phyloP scores from a whole-genome alignment of 2,113 vertebrate species.

The Chaetura pelagica region DNA sequence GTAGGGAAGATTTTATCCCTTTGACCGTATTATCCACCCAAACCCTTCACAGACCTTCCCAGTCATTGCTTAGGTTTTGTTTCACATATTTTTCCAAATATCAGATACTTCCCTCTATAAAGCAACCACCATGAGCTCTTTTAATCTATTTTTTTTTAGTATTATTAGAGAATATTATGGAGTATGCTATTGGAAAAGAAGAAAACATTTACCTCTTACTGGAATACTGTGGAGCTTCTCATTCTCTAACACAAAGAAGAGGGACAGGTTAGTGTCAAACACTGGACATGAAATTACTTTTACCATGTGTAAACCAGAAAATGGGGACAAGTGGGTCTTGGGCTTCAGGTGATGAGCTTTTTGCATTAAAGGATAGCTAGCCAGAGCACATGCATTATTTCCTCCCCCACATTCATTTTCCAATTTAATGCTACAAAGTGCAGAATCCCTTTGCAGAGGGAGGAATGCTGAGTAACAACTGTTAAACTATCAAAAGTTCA shows the following conservation, averaged over 20 bases:
- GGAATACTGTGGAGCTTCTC: neutral
- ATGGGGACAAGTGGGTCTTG: neutral
- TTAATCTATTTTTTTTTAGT: neutral
- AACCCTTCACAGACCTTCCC: neutral
- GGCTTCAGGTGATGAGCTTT: neutral
- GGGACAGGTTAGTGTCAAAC: neutral
- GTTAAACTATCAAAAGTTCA: neutral
- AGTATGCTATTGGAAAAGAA: neutral
- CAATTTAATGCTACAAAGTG: neutral
- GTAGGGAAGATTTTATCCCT: neutral
- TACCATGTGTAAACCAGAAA: neutral
- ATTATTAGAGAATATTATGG: neutral
- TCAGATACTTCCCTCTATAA: neutral
- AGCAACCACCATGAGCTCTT: neutral
- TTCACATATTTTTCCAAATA: neutral
- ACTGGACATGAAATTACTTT: neutral
- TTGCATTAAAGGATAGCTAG: neutral
- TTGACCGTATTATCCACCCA: neutral
- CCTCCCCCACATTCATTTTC: neutral
- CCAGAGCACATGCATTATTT: neutral
- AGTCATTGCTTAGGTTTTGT: neutral
- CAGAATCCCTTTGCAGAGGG: neutral
- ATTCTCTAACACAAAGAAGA: slow-evolving; percentile 46
- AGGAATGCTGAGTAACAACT: neutral
- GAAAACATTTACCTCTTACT: neutral